Conservation (phyloP, 1,140 invertebrate genomes). For the Fopius arisanus region DNA sequence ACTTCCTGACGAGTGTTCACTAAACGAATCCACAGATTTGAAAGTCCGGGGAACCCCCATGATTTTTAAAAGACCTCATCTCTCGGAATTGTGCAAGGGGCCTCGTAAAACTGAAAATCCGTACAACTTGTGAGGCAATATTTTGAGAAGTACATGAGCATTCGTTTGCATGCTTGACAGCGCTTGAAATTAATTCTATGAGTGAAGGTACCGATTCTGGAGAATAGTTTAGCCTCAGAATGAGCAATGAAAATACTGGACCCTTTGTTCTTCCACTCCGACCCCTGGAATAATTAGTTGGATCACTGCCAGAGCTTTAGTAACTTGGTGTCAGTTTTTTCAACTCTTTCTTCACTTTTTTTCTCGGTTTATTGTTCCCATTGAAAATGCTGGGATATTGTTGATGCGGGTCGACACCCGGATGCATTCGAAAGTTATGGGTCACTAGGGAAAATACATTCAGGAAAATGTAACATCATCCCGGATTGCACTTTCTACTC, state of each 20-base stretch:
- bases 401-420: conserved; percentile 14
- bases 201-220: not conserved
- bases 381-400: not conserved
- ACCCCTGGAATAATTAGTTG: not conserved
- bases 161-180: conserved; percentile 32
- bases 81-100: not conserved
- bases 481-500: too few species aligned
- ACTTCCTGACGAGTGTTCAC: not conserved
- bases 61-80: conserved; percentile 15
- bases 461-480: not conserved
- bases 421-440: not conserved
- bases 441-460: conserved; percentile 11
- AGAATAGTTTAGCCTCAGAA: not conserved
- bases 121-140: conserved; percentile 8
- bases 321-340: too few species aligned
- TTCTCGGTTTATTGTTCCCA: not conserved
- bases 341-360: not conserved
- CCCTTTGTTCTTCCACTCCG: not conserved
- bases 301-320: not conserved
- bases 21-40: not conserved
- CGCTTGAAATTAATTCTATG: conserved; percentile 33
- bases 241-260: not conserved
- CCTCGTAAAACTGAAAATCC: not conserved
- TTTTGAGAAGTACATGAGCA: not conserved
- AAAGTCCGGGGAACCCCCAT: not conserved